Percentiles rank a stretch among this genome's conserved stretches.
Evolutionary conservation across 2,888 invertebrate genomes (phyloP).

Genomic region (Pseudoips prasinana): DNA sequence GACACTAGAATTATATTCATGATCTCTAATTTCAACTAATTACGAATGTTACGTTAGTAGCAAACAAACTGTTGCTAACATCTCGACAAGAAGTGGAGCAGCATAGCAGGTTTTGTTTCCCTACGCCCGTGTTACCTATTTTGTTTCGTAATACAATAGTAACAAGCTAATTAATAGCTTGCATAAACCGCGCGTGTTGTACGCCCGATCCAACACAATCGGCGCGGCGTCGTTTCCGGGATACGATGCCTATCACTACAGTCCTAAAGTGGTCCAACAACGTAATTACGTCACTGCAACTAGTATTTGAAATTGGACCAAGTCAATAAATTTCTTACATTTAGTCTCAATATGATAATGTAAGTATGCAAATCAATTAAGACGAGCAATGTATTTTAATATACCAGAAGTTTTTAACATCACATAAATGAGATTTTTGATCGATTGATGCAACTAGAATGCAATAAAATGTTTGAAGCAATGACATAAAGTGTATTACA

Average conservation of each 20-base stretch:
- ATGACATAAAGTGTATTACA: too few relatives aligned
- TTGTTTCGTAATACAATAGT: slow-evolving; percentile 68
- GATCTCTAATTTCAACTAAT: slow-evolving; percentile 33
- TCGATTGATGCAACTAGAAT: too few relatives aligned
- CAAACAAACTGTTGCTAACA: slow-evolving; percentile 45
- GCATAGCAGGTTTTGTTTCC: slow-evolving; percentile 49
- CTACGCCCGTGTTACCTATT: slow-evolving; percentile 42
- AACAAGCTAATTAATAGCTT: slow-evolving; percentile 73
- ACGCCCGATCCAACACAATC: slow-evolving; percentile 53
- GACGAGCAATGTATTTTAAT: too few relatives aligned
- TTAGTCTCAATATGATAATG: too few relatives aligned
- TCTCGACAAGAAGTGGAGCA: slow-evolving; percentile 50
- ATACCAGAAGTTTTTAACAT: too few relatives aligned
- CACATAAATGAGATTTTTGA: too few relatives aligned
- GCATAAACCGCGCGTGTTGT: slow-evolving; percentile 62
- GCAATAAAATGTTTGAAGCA: too few relatives aligned
- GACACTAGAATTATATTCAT: too few relatives aligned
- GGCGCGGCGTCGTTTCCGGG: slow-evolving; percentile 59
- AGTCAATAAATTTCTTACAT: slow-evolving; percentile 13
- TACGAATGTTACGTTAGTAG: slow-evolving; percentile 35
- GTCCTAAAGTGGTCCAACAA: slow-evolving; percentile 22
- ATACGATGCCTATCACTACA: slow-evolving; percentile 46
- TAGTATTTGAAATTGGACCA: slow-evolving; percentile 28
- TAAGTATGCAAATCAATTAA: too few relatives aligned
- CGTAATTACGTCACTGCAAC: slow-evolving; percentile 31